Conservation (phyloP, 2,888 invertebrate genomes). For the Microplitis deprimator region DNA sequence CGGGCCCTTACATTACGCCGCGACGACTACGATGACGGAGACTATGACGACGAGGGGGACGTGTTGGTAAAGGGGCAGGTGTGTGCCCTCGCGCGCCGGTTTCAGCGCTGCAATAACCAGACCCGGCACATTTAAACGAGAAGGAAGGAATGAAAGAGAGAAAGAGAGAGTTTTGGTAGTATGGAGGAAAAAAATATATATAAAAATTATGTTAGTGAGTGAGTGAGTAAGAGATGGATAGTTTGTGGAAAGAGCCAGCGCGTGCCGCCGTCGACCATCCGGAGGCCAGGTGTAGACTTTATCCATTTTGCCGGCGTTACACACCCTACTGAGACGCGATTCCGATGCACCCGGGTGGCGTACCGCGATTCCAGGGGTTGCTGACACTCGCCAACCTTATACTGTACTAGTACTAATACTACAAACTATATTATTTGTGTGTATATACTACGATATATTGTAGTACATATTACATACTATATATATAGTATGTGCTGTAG, state of each 20-base stretch:
- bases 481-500: neutral
- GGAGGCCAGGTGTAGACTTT: constrained; percentile 69
- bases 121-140: constrained; percentile 5
- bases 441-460: neutral
- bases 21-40: constrained; percentile 18
- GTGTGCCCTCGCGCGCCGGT: constrained; percentile 55
- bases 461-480: neutral
- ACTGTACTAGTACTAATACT: neutral
- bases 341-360: constrained; percentile 45
- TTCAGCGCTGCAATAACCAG: constrained; percentile 19
- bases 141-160: neutral
- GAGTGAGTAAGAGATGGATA: constrained; percentile 4
- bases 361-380: constrained; percentile 44
- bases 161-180: neutral
- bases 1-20: constrained; percentile 21
- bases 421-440: neutral
- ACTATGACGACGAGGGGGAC: constrained; percentile 34
- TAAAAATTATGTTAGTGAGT: neutral
- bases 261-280: constrained; percentile 62
- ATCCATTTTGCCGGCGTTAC: constrained; percentile 65
- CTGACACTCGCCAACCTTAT: constrained; percentile 21
- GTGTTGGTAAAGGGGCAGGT: constrained; percentile 58
- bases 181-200: neutral
- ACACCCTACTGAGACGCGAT: constrained; percentile 30
- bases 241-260: constrained; percentile 46